Percentiles rank a stretch among this genome's conserved stretches.
phyloP scores from a whole-genome alignment of 2,888 invertebrate genomes.

The Caenorhabditis sinica region DNA sequence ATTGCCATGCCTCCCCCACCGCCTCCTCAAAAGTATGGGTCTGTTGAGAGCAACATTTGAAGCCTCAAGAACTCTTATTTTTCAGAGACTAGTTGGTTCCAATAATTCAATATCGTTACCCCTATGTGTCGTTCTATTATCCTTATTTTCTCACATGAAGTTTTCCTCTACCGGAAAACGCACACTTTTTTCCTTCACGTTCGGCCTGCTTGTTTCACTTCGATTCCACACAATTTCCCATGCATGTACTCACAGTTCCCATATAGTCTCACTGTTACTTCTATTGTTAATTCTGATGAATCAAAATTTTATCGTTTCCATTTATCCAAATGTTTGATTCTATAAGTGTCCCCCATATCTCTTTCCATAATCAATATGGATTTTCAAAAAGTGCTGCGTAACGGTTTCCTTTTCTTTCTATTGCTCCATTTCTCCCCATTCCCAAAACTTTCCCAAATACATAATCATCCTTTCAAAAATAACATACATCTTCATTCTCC shows the following conservation, averaged over 20 bases:
- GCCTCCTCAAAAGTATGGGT: constrained; percentile 57
- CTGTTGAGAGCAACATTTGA: constrained; percentile 62
- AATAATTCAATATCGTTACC: constrained; percentile 15
- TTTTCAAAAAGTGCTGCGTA: constrained; percentile 1
- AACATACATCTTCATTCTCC: constrained; percentile 14
- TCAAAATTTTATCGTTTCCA: constrained; percentile 16
- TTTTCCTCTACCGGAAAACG: constrained; percentile 46
- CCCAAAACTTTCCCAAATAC: background rate
- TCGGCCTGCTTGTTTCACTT: constrained; percentile 22
- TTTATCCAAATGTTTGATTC: background rate
- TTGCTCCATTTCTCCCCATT: background rate
- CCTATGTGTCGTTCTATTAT: background rate
- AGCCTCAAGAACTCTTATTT: constrained; percentile 3
- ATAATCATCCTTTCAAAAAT: background rate
- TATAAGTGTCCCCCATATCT: background rate
- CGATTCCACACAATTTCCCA: constrained; percentile 12
- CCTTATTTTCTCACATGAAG: constrained; percentile 1
- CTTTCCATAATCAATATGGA: background rate
- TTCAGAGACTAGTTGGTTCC: constrained; percentile 53
- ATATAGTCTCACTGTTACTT: constrained; percentile 12
- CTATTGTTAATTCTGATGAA: constrained; percentile 48
- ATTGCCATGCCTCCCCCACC: constrained; percentile 72
- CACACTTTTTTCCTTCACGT: background rate
- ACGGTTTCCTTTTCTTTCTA: constrained; percentile 21
- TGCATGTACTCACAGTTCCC: constrained; percentile 7